Evolutionary conservation across 2,113 vertebrate species (phyloP), one percentile per base, ranked within the genome.

Genomic region (Pitta sordida): DNA sequence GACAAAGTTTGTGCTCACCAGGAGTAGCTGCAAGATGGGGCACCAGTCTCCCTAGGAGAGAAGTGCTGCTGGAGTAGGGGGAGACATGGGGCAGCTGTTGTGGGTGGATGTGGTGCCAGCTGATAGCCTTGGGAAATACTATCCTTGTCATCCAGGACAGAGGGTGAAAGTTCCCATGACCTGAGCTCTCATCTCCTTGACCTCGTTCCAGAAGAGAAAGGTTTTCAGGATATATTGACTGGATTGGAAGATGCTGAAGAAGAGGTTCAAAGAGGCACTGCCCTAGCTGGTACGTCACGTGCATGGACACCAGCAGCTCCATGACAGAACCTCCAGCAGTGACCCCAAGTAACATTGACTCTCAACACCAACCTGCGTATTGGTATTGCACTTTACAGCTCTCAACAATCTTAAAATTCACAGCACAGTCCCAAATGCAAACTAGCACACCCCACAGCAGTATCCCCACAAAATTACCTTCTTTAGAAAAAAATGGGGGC

Each of bases 51-150:
- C 12, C 12, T 8, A 20, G 51, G 30, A 27, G 77, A 90, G 59
- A 30, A 39, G 15, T 0, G 0, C 20, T 52, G 43, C 9, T 67
- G 55, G 23, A 71, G 22, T 1, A 0, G 0, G 15, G 21, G 26
- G n/a, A 73, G 44, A 17, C 2, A 0, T 6, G 30, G 37, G 48
- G 27, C 63, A 58, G 29, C 67, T 80, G 26, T 26, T 1, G 22
- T 63, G 56, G 13, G 26, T 14, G 81, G 24, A 65, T 92, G 36
- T 4, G 21, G 26, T n/a, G 18, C 49, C 60, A 71, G 36, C 52
- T 91, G 49, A 5, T 22, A 74, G 52, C 18, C 27, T 73, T 32
- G 26, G 32, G 36, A 89, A 76, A 8, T 2, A 11, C 48, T 41
- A 30, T 19, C 53, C 36, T 62, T 26, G 19, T 9, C 27, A 9